Evolutionary conservation across 1,140 invertebrate species (phyloP), one percentile per base, ranked within the genome.

Genomic region (Drosophila ficusphila): DNA sequence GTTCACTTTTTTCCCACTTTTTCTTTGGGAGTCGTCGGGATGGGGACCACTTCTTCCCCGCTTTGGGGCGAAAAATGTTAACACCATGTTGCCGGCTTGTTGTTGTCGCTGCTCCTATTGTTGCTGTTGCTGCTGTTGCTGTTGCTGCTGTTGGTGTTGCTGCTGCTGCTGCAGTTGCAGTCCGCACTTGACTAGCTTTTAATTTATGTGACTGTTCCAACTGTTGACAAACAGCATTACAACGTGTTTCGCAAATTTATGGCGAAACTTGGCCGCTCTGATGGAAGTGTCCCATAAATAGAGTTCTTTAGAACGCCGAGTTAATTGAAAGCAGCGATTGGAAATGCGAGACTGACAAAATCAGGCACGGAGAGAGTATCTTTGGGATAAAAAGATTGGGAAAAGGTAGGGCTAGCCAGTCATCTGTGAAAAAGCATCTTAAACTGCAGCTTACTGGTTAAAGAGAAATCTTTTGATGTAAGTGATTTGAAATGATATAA

Each of bases 211-310:
- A 71, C 73, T 77, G 83, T 68, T 78, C 60, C 79, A 88, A 89
- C 83, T 88, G 82, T 88, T 88, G 82, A 88, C 82, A 89, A 88
- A 88, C 82, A 82, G 73, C 77, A 89, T 78, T 83, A 89, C 78
- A 88, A 82, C 77, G 79, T 89, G 83, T 74, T 70, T 73, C 69
- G 74, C 82, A 88, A 88, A 86, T 88, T 86, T 88, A 86, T 88
- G 82, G 61, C 73, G 46, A 72, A 77, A 77, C 58, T 82, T 78
- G 82, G 52, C 33, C 56, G 52, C 41, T 69, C 69, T 77, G 73
- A 77, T 74, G 82, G 72, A 82, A 67, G 62, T 82, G 73, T 53
- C 76, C 77, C 79, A 82, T 82, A 82, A 82, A 82, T 82, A 83
- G 57, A 74, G 79, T 65, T 62, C 70, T 73, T 73, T 46, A 61